Percentiles rank a stretch among this genome's conserved stretches.
Evolutionary conservation across 2,888 invertebrate genomes (phyloP).

Genomic region (Xylota segnis): DNA sequence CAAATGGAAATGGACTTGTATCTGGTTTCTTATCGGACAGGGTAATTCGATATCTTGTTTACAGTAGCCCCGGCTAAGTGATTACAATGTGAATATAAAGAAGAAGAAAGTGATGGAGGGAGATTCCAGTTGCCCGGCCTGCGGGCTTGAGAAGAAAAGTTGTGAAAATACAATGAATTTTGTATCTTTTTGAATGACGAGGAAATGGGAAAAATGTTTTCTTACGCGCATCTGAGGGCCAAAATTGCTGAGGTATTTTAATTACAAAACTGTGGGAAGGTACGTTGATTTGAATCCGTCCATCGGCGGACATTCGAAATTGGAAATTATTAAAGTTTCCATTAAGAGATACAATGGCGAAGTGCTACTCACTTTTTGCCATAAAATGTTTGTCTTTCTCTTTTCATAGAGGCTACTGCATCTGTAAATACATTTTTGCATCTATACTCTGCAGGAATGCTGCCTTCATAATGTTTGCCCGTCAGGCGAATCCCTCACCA

Average conservation of each 20-base stretch:
- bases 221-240: too few species aligned
- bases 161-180: slow-evolving; percentile 22
- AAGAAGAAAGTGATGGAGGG: slow-evolving; percentile 64
- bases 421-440: too few species aligned
- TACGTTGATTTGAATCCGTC: too few species aligned
- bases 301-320: too few species aligned
- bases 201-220: not conserved
- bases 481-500: too few species aligned
- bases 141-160: slow-evolving; percentile 14
- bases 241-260: slow-evolving; percentile 4
- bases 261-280: not conserved
- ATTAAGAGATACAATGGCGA: not conserved
- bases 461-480: too few species aligned
- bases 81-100: slow-evolving; percentile 56
- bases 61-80: slow-evolving; percentile 65
- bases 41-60: slow-evolving; percentile 71
- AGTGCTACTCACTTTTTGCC: too few species aligned
- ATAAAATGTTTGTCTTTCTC: too few species aligned
- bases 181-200: not conserved
- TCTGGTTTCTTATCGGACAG: slow-evolving; percentile 62
- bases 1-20: slow-evolving; percentile 41
- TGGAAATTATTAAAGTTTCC: not conserved
- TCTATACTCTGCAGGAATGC: too few species aligned
- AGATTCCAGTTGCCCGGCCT: slow-evolving; percentile 13
- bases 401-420: too few species aligned